Evolutionary conservation across 1,140 invertebrate genomes (phyloP), one percentile per base, ranked within the genome.

Genomic region (Eumeta japonica): DNA sequence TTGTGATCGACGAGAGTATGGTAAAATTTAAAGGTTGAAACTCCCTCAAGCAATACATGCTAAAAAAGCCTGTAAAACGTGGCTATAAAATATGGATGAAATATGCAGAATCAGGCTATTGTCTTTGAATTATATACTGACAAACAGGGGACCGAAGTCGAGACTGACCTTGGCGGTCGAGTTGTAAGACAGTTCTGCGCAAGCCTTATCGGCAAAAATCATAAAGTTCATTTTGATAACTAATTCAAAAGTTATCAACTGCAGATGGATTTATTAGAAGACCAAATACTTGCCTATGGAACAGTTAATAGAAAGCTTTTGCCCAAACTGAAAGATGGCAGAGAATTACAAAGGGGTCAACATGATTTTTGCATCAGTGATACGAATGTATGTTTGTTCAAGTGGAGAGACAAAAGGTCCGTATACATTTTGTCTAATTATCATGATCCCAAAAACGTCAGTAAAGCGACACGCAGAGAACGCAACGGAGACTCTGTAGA

Each of bases 221-320:
- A 43, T 38, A 42, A 33, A 35, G 41, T 43, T 9, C 38, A 34
- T 35, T 43, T 43, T 38, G 40, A 42, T n/a, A 43, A 43, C 16
- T 43, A 24, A 10, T 43, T 43, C 36, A 43, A 43, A 3, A 38
- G 41, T 38, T 43, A 43, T 12, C 13, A 16, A 10, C 30, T 43
- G 31, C 41, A 38, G 35, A 10, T 43, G 7, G 10, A 37, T 11
- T 30, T 43, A 38, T 24, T 1, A 11, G 9, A 38, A 7, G 12
- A 19, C 12, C n/a, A 43, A n/a, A 35, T 37, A 1, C 13, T 29
- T 3, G 36, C 31, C 4, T 43, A 36, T 35, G 41, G 41, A 11
- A 43, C 41, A 3, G 41, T 43, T 17, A 43, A 34, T 16, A 33
- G 41, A 16, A 37, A 38, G 27, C 13, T 19, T 11, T 38, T 43